phyloP scores from a whole-genome alignment of 2,113 vertebrate genomes.

The Mobula birostris region DNA sequence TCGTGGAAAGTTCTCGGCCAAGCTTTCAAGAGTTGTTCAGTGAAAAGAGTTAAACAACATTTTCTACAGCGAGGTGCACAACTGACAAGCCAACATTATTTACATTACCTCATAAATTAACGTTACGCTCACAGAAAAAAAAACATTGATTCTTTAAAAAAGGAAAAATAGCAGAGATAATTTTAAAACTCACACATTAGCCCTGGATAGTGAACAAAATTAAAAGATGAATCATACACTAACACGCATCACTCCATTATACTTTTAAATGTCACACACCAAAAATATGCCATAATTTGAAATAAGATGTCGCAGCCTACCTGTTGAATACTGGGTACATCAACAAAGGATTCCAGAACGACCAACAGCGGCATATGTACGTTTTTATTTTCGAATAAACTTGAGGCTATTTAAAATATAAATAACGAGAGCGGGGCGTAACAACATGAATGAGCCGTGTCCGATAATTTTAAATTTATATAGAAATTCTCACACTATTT shows the following conservation, averaged over 20 bases:
- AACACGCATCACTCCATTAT: neutral
- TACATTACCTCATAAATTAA: neutral
- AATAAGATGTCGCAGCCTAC: constrained; percentile 49
- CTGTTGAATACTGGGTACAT: constrained; percentile 74
- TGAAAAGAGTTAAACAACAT: neutral
- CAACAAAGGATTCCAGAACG: constrained; percentile 67
- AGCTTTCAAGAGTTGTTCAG: neutral
- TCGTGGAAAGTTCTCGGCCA: neutral
- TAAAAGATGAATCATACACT: neutral
- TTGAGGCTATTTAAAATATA: constrained; percentile 54
- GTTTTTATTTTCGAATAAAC: constrained; percentile 70
- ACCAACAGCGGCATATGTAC: constrained; percentile 69
- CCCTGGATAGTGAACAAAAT: neutral
- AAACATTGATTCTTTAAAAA: neutral
- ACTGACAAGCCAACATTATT: neutral
- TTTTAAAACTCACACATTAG: neutral
- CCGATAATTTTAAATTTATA: neutral
- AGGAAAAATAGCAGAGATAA: neutral
- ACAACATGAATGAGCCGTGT: neutral
- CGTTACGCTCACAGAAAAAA: neutral
- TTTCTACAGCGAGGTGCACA: neutral
- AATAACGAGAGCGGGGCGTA: neutral
- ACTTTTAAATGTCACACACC: neutral
- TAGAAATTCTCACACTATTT: constrained; percentile 44
- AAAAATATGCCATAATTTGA: neutral